phyloP scores from a whole-genome alignment of 2,113 vertebrate species.

The Opisthocomus hoazin region DNA sequence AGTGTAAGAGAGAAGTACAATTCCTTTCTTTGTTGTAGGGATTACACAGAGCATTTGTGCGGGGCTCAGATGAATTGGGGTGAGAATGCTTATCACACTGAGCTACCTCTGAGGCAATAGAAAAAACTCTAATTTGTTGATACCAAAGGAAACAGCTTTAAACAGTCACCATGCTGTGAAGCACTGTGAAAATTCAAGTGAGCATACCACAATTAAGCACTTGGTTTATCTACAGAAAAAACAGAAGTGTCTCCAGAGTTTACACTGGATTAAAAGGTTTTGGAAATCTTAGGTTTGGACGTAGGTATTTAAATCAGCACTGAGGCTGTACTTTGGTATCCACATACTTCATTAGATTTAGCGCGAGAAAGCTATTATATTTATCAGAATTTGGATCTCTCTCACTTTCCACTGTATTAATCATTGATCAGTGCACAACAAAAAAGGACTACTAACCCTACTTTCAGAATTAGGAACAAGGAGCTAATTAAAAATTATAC shows the following conservation, averaged over 20 bases:
- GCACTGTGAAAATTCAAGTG: not conserved
- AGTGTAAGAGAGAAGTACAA: not conserved
- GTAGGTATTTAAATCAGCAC: not conserved
- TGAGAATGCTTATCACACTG: not conserved
- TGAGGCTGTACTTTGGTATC: not conserved
- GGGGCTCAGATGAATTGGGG: not conserved
- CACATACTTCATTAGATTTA: not conserved
- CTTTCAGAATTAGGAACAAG: not conserved
- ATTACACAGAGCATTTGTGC: not conserved
- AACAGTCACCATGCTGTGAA: not conserved
- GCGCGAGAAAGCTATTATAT: not conserved
- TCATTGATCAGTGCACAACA: not conserved
- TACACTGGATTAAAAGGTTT: not conserved
- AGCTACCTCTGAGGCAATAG: not conserved
- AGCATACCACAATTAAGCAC: not conserved
- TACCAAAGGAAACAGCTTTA: not conserved
- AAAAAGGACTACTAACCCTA: not conserved
- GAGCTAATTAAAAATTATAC: not conserved
- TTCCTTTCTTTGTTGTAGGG: not conserved
- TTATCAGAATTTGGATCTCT: not conserved
- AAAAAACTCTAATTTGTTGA: not conserved
- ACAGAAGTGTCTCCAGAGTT: not conserved
- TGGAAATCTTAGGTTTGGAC: not conserved
- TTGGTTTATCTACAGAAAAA: not conserved
- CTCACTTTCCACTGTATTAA: not conserved